Conservation (phyloP, 2,113 vertebrate genomes). For the Mirza zaza region DNA sequence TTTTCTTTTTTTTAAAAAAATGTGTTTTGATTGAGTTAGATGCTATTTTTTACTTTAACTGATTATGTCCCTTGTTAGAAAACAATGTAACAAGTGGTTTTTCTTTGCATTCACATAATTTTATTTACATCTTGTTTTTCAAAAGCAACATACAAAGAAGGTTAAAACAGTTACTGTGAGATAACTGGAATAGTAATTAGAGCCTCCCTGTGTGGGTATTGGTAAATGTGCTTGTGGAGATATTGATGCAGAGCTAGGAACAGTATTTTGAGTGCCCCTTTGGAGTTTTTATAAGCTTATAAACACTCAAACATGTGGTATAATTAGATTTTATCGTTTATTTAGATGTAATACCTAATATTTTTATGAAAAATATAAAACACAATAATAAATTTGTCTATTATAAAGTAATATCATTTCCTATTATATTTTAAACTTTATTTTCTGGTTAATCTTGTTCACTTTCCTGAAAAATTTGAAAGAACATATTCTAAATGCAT, state of each 20-base stretch:
- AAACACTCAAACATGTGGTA: not conserved
- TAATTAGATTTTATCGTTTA: not conserved
- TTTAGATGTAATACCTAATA: not conserved
- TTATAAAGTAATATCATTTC: constrained; percentile 60
- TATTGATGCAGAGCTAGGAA: not conserved
- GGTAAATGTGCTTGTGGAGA: not conserved
- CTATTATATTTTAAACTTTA: not conserved
- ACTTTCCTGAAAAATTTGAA: constrained; percentile 36
- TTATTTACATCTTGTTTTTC: constrained; percentile 32
- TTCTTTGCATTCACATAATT: constrained; percentile 22
- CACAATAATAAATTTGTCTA: constrained; percentile 57
- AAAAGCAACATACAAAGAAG: not conserved
- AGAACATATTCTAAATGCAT: constrained; percentile 31
- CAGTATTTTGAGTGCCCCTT: not conserved
- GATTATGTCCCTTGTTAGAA: constrained; percentile 68
- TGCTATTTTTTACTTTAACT: not conserved
- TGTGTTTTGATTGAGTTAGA: not conserved
- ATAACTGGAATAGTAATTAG: not conserved
- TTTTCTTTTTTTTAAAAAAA: not conserved
- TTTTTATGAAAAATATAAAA: constrained; percentile 57
- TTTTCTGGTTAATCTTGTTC: constrained; percentile 34
- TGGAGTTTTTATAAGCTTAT: not conserved
- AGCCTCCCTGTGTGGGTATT: not conserved
- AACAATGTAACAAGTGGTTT: not conserved
- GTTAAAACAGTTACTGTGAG: not conserved